A percentile compares a stretch with the other conserved stretches of the same genome.
Conservation (phyloP, 2,797 vertebrate genomes). For the Sebastes miniatus region DNA sequence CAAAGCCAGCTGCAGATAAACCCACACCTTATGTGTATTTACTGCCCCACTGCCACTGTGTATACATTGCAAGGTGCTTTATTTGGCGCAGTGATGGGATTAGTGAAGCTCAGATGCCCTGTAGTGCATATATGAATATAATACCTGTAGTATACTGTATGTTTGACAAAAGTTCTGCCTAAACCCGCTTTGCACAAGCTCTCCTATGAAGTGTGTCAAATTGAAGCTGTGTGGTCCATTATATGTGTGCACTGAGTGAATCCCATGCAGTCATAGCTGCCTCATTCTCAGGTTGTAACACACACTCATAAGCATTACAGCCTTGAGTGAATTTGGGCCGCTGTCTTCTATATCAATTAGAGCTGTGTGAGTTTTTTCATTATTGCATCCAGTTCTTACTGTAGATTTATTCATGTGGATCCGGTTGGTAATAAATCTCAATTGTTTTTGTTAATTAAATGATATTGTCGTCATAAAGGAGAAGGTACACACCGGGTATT, state of each 20-base stretch:
- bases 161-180: constrained; percentile 50
- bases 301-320: constrained; percentile 44
- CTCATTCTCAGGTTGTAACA: constrained; percentile 20
- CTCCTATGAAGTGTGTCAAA: constrained; percentile 57
- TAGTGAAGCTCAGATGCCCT: constrained; percentile 30
- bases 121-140: constrained; percentile 18
- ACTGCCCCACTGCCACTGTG: constrained; percentile 24
- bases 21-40: constrained; percentile 31
- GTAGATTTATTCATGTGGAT: constrained; percentile 54
- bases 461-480: constrained; percentile 31
- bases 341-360: constrained; percentile 66
- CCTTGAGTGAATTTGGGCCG: constrained; percentile 51
- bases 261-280: constrained; percentile 31
- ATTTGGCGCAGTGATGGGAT: constrained; percentile 47
- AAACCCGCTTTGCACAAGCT: constrained; percentile 39
- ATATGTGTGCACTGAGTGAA: constrained; percentile 46
- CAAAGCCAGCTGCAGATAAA: constrained; percentile 44
- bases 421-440: constrained; percentile 57
- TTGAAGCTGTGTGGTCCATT: constrained; percentile 41
- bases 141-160: constrained; percentile 18
- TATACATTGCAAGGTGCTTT: constrained; percentile 33
- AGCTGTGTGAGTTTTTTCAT: constrained; percentile 48
- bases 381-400: constrained; percentile 41
- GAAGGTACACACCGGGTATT: constrained; percentile 28
- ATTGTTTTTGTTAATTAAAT: constrained; percentile 56